Percentiles rank a stretch among this genome's conserved stretches.
Conservation (phyloP, 2,113 vertebrate species). For the Ariopsis seemanni region DNA sequence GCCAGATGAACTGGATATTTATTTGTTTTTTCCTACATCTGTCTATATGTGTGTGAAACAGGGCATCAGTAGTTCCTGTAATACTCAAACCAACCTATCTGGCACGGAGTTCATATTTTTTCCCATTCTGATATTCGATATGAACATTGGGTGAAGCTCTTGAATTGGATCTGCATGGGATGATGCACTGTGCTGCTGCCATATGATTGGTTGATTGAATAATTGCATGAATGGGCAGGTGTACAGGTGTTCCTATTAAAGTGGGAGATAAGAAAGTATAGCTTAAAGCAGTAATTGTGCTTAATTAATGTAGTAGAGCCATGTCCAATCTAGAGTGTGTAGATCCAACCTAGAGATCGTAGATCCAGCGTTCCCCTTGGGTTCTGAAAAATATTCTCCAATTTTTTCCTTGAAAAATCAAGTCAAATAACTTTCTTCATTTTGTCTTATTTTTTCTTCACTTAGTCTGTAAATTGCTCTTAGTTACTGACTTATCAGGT, state of each 20-base stretch:
- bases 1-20: not conserved
- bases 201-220: not conserved
- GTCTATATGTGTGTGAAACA: not conserved
- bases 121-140: not conserved
- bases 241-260: not conserved
- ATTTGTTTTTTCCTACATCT: not conserved
- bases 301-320: not conserved
- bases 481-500: no score
- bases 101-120: not conserved
- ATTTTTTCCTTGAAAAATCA: no score
- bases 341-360: not conserved
- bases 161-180: not conserved
- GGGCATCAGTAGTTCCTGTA: not conserved
- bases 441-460: no score
- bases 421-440: no score
- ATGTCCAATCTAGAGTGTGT: not conserved
- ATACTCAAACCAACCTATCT: not conserved
- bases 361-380: no score
- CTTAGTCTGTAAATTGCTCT: no score
- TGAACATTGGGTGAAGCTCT: not conserved
- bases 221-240: not conserved
- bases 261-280: not conserved
- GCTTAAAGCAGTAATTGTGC: not conserved
- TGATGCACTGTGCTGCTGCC: not conserved
- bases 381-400: no score